phyloP scores from a whole-genome alignment of 2,797 vertebrate species.

The Mormyrus proboscirostris region DNA sequence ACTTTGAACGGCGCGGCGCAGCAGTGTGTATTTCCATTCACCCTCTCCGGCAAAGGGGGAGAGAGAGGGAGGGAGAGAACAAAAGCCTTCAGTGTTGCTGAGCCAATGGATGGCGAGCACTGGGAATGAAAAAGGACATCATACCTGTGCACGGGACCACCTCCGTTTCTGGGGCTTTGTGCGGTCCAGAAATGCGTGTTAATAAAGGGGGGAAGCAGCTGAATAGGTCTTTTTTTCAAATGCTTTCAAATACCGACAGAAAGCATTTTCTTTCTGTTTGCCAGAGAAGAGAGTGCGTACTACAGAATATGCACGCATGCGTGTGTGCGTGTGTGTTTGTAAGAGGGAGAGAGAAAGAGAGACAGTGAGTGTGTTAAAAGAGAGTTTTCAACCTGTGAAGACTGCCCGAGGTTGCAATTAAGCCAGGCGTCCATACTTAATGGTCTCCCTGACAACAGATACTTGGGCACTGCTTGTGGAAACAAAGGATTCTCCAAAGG shows the following conservation, averaged over 20 bases:
- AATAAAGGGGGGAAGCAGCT: constrained; percentile 52
- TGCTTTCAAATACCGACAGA: constrained; percentile 66
- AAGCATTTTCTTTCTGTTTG: constrained; percentile 60
- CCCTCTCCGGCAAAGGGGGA: constrained; percentile 39
- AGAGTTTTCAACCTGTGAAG: constrained; percentile 11
- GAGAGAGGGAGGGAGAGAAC: constrained; percentile 43
- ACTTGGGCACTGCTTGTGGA: constrained; percentile 16
- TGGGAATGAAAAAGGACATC: constrained; percentile 46
- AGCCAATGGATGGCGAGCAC: constrained; percentile 47
- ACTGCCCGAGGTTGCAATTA: constrained; percentile 20
- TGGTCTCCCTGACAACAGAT: constrained; percentile 29
- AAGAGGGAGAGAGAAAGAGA: constrained; percentile 9
- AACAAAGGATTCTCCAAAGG: constrained; percentile 27
- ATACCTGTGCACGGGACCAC: constrained; percentile 67
- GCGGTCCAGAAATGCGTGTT: constrained; percentile 57
- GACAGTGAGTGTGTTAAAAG: constrained; percentile 9
- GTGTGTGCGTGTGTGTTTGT: background rate
- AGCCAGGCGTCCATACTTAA: constrained; percentile 18
- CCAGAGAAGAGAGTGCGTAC: constrained; percentile 17
- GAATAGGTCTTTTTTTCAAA: constrained; percentile 43
- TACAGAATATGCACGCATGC: constrained; percentile 14
- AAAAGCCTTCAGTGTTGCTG: constrained; percentile 45
- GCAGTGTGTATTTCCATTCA: constrained; percentile 64
- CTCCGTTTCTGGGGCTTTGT: constrained; percentile 49
- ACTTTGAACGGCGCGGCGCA: constrained; percentile 59